These are phyloP conservation scores for Mormyrus lacerda DNA, from an alignment of 2,113 vertebrate species.

Conservation along the genomic window DNA sequence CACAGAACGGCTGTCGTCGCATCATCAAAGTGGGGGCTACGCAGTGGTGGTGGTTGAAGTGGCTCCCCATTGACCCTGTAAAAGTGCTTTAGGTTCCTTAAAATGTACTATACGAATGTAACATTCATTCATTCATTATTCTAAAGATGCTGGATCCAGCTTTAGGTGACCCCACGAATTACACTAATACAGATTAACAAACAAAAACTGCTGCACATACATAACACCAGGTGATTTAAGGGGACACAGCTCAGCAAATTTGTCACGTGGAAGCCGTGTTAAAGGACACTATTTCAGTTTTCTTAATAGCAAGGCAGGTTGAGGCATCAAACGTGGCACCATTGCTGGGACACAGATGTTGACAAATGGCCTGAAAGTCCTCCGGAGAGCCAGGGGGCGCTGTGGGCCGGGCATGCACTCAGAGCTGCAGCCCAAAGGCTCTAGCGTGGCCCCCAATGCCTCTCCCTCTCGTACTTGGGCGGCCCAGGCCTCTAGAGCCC, in stretches of 20 bases:
- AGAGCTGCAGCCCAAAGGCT: background rate
- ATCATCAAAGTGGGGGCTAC: background rate
- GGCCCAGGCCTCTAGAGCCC: background rate
- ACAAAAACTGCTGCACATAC: background rate
- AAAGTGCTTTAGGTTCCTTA: background rate
- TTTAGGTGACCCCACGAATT: background rate
- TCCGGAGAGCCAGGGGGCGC: background rate
- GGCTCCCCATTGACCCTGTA: background rate
- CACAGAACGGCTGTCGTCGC: background rate
- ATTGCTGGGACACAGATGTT: background rate
- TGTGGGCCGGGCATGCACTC: background rate
- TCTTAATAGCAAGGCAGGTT: background rate
- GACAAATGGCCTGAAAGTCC: background rate
- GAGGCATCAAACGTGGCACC: constrained; percentile 5
- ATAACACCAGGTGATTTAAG: background rate
- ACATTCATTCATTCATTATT: background rate
- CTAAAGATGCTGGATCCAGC: background rate
- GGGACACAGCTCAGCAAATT: background rate
- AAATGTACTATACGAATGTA: background rate
- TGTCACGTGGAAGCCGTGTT: background rate
- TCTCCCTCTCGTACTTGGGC: background rate
- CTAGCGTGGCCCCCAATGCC: background rate
- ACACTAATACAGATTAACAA: background rate
- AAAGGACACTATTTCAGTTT: background rate
- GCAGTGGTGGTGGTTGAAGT: background rate